Base-by-base conservation (phyloP, 2,113 vertebrate genomes). In the Serinus canaria region DNA sequence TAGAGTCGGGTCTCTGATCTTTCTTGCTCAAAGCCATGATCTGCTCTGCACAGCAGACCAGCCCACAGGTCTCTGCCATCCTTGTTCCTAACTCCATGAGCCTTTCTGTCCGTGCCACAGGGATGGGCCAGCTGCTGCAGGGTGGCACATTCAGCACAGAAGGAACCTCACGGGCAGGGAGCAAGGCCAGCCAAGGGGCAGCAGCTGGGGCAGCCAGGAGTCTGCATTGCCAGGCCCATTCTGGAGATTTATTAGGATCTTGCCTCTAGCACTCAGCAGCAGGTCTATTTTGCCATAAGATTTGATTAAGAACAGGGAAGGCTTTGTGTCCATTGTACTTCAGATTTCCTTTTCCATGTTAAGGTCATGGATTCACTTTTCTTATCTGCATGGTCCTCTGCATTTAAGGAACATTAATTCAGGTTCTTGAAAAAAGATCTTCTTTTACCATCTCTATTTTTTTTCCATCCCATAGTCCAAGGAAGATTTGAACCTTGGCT, bases 91-190 rank as follows among this genome's bases (percentile, higher is more conserved):
- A 7, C 18, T 92, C 41, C 27, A 5, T 11, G 52, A 46, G 39
- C 6, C 13, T 67, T 83, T 87, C 27, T 62, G 31, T 49, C 31
- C 2, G 22, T 46, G 28, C 15, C 0, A 1, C 0, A 0, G 47
- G n/a, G 46, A 67, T 18, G 0, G 0, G 11, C 16, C 2, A 3
- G 14, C 39, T 72, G 66, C 43, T 78, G 31, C 58, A 0, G 0
- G 33, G 15, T 19, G 67, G 7, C 37, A 35, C 18, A 3, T n/a
- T 15, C 39, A 46, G 28, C 28, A 12, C 0, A 3, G 33, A 15
- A 13, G 23, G n/a, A 60, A 8, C 11, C n/a, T 73, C 59, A 41
- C 15, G 15, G 46, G 1, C 4, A 84, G 35, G 28, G 15, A 68
- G 18, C 28, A 52, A 25, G 35, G 20, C 15, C 49, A 30, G 21